Percentiles rank a stretch among this genome's conserved stretches.
Evolutionary conservation across 1,140 invertebrate species (phyloP).

Genomic region (Apolygus lucorum): DNA sequence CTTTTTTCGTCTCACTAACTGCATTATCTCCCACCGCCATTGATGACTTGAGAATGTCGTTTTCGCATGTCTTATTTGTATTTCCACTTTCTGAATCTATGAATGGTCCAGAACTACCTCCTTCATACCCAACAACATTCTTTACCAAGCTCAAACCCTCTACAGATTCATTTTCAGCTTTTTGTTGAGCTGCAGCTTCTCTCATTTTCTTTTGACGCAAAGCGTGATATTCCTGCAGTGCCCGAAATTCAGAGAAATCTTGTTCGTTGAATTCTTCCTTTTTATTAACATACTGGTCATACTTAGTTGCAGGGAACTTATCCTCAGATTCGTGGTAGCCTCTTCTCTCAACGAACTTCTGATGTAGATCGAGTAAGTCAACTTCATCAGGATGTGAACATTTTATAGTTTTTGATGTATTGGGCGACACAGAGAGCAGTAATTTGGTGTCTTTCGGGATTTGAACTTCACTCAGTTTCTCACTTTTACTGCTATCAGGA

Average conservation of each 20-base stretch:
- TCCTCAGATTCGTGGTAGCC: constrained; percentile 45
- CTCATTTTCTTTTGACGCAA: constrained; percentile 27
- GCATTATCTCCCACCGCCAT: too few relatives aligned
- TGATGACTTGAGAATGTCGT: too few relatives aligned
- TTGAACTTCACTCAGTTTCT: constrained; percentile 26
- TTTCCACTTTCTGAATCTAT: not conserved
- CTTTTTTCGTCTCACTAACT: too few relatives aligned
- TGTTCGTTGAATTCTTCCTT: constrained; percentile 24
- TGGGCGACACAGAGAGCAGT: constrained; percentile 59
- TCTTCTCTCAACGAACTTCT: constrained; percentile 54
- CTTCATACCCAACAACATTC: not conserved
- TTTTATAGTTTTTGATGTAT: constrained; percentile 46
- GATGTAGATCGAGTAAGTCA: constrained; percentile 55
- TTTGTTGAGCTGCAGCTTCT: not conserved
- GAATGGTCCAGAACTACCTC: not conserved
- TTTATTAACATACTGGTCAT: constrained; percentile 24
- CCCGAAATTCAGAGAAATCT: constrained; percentile 28
- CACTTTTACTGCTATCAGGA: constrained; percentile 6
- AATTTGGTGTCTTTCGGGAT: constrained; percentile 45
- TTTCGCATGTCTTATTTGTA: constrained; percentile 28
- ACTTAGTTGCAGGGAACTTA: constrained; percentile 22
- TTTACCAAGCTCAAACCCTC: not conserved
- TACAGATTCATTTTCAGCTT: not conserved
- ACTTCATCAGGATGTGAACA: constrained; percentile 44
- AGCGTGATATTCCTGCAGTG: constrained; percentile 37